phyloP scores from a whole-genome alignment of 2,888 invertebrate species.

The Crocallis elinguaria region DNA sequence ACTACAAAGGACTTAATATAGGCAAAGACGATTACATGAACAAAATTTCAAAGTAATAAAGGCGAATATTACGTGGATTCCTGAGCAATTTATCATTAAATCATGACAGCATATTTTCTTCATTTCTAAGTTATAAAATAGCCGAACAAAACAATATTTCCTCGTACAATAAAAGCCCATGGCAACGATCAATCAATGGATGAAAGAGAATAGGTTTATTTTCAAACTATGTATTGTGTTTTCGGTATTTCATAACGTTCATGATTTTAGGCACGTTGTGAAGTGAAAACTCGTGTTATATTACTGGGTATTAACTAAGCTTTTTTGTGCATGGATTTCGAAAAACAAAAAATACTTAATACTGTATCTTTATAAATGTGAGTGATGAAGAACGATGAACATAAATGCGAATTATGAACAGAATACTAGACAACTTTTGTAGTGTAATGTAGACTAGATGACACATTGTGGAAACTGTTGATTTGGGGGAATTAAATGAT shows the following conservation, averaged over 20 bases:
- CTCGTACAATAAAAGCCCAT: slow-evolving; percentile 35
- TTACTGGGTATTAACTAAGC: background rate
- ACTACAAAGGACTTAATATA: slow-evolving; percentile 8
- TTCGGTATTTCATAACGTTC: slow-evolving; percentile 29
- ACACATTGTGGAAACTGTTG: no score
- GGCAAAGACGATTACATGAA: slow-evolving; percentile 7
- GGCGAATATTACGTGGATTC: slow-evolving; percentile 24
- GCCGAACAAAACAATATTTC: slow-evolving; percentile 36
- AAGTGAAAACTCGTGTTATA: slow-evolving; percentile 2
- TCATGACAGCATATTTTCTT: slow-evolving; percentile 37
- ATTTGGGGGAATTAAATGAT: no score
- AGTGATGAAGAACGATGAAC: no score
- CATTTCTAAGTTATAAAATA: slow-evolving; percentile 36
- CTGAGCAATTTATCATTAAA: slow-evolving; percentile 37
- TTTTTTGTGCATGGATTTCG: background rate
- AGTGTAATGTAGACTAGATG: no score
- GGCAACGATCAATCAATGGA: slow-evolving; percentile 40
- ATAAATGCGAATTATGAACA: no score
- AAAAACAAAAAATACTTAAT: background rate
- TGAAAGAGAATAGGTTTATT: slow-evolving; percentile 39
- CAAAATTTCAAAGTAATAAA: slow-evolving; percentile 20
- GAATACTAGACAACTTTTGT: no score
- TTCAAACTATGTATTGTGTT: slow-evolving; percentile 38
- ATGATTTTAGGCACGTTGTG: slow-evolving; percentile 15
- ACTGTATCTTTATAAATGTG: background rate